Percentiles rank a stretch among this genome's conserved stretches.
These are phyloP conservation scores for Oedothorax gibbosus DNA, from an alignment of 1,140 invertebrate species.

Conservation along the genomic window DNA sequence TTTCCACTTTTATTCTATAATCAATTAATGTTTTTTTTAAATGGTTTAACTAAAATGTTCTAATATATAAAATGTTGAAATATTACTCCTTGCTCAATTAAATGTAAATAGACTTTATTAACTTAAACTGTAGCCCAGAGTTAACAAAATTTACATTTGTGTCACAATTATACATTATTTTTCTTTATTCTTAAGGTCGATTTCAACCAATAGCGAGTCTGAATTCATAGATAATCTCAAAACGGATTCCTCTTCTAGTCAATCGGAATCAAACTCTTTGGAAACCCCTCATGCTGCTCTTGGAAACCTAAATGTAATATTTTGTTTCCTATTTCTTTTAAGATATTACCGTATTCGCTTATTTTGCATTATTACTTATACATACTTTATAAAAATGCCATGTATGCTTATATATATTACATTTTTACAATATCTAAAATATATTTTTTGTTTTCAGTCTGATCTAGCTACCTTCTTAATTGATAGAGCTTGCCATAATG, in stretches of 20 bases:
- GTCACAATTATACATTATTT: too few relatives aligned
- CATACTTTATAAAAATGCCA: too few relatives aligned
- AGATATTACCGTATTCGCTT: too few relatives aligned
- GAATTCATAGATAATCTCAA: slow-evolving; percentile 12
- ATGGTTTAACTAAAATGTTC: neutral
- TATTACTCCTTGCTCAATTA: neutral
- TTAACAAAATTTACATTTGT: too few relatives aligned
- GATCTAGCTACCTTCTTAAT: slow-evolving; percentile 94
- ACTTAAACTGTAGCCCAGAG: too few relatives aligned
- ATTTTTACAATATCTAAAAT: too few relatives aligned
- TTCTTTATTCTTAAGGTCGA: neutral
- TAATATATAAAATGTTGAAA: neutral
- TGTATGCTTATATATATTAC: too few relatives aligned
- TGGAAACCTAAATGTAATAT: slow-evolving; percentile 35
- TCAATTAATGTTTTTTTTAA: neutral
- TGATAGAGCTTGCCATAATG: slow-evolving; percentile 87
- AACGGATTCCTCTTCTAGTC: neutral
- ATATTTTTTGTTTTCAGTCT: slow-evolving; percentile 64
- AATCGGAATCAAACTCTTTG: slow-evolving; percentile 5
- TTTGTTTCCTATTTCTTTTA: too few relatives aligned
- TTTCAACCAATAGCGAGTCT: slow-evolving; percentile 20
- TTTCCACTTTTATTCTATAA: neutral
- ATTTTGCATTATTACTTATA: too few relatives aligned
- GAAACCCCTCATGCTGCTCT: slow-evolving; percentile 17
- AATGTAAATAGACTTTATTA: neutral